Base-by-base conservation (phyloP, 2,797 vertebrate genomes). In the Mus spretus region DNA sequence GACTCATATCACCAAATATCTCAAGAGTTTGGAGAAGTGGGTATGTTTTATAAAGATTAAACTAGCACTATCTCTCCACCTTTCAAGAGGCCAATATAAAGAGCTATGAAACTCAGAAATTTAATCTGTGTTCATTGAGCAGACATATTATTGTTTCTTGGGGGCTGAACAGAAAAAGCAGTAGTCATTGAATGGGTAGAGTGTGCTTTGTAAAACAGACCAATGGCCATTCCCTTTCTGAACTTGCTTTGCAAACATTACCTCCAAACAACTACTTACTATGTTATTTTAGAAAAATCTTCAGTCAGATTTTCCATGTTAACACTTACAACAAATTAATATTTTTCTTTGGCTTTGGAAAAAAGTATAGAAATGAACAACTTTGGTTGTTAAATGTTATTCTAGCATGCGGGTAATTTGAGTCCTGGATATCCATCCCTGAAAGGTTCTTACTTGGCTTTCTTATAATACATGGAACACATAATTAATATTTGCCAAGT, bases 401-500 rank as follows among this genome's bases (percentile, higher is more conserved):
- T 92, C 59, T 95, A 79, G 17, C 57, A 37, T 59, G 91, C 1
- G 90, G 61, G 26, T 19, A 82, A 82, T 44, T 75, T 9, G 72
- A 77, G 34, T 80, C 79, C 19, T 82, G 31, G 37, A 85, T 17
- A n/a, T 22, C 17, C 59, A 81, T 89, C n/a, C 85, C 31, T 22
- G 44, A 70, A 53, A 26, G 34, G 53, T 61, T 92, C 57, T 93
- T 96, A 70, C 75, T 92, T 92, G 63, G 70, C 13, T 91, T 70
- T 95, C 44, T 92, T 92, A 86, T 50, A 91, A 77, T 61, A 61
- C 24, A 50, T 37, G 19, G 34, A 91, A 26, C 17, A 70, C 28
- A 1, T 1, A 88, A 81, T 89, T 1, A 88, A 81, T 89, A 20
- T 13, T 93, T 95, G 95, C 44, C 40, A 95, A 93, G 44, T 92